phyloP scores from a whole-genome alignment of 2,797 vertebrate species.

The Platyrinchus mystaceus region DNA sequence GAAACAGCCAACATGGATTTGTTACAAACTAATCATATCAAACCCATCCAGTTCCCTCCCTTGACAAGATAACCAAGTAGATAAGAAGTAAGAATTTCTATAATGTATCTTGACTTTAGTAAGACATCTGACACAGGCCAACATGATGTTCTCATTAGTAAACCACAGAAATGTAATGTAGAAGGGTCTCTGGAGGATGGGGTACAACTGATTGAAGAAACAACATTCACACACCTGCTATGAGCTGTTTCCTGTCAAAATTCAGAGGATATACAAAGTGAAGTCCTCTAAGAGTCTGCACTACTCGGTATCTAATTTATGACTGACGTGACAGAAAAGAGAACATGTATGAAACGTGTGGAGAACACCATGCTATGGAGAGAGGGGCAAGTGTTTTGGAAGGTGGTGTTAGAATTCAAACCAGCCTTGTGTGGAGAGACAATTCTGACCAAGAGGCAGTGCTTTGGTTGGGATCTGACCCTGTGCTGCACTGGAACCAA shows the following conservation, averaged over 20 bases:
- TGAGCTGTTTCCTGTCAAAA: background rate
- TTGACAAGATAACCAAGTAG: background rate
- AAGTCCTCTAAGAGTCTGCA: background rate
- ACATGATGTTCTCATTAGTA: background rate
- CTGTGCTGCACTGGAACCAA: rapidly evolving
- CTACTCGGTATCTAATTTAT: background rate
- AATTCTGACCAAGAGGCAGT: rapidly evolving
- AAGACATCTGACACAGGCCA: background rate
- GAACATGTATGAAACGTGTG: background rate
- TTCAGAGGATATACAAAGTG: background rate
- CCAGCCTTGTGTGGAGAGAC: background rate
- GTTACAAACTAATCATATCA: background rate
- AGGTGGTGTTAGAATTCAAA: background rate
- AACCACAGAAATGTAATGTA: background rate
- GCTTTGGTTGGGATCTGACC: rapidly evolving
- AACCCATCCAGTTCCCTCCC: background rate
- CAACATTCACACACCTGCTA: background rate
- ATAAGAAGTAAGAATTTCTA: background rate
- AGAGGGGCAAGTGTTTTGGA: background rate
- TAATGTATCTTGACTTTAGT: background rate
- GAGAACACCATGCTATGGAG: background rate
- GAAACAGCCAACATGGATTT: background rate
- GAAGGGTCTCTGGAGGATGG: background rate
- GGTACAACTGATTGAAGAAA: background rate
- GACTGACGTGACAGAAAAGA: background rate